phyloP scores from a whole-genome alignment of 2,888 invertebrate genomes.

The Orgyia antiqua region DNA sequence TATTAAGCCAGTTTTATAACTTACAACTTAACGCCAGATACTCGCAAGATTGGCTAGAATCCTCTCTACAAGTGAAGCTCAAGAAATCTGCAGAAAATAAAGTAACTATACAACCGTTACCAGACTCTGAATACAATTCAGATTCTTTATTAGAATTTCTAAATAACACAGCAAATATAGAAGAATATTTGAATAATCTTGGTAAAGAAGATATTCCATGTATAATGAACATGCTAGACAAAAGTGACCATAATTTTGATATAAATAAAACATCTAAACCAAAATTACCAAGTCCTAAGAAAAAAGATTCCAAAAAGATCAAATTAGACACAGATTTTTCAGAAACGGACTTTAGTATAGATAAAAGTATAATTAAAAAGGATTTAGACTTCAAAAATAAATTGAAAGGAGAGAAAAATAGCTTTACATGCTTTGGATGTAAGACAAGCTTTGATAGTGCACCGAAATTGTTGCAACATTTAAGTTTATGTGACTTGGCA shows the following conservation, averaged over 20 bases:
- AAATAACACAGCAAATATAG: slow-evolving; percentile 67
- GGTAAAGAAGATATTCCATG: slow-evolving; percentile 70
- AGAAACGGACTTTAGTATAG: slow-evolving; percentile 59
- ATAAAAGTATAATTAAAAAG: slow-evolving; percentile 54
- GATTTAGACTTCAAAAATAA: slow-evolving; percentile 43
- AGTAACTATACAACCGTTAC: slow-evolving; percentile 58
- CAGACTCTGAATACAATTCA: slow-evolving; percentile 69
- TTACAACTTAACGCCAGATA: slow-evolving; percentile 66
- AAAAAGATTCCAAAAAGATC: slow-evolving; percentile 40
- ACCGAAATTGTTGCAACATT: slow-evolving; percentile 54
- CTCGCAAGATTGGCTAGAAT: slow-evolving; percentile 68
- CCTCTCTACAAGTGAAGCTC: slow-evolving; percentile 45
- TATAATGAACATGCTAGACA: slow-evolving; percentile 63
- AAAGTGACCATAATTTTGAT: slow-evolving; percentile 46
- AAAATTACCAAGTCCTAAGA: slow-evolving; percentile 54
- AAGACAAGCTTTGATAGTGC: slow-evolving; percentile 47
- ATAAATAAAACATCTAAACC: slow-evolving; percentile 35
- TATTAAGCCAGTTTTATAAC: slow-evolving; percentile 60
- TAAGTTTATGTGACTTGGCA: slow-evolving; percentile 56
- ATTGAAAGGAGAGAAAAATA: slow-evolving; percentile 29
- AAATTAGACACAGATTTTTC: slow-evolving; percentile 54
- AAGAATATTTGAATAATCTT: slow-evolving; percentile 62
- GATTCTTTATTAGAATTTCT: slow-evolving; percentile 69
- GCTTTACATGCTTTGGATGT: slow-evolving; percentile 57
- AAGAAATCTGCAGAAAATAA: slow-evolving; percentile 51